Base-by-base conservation (phyloP, 2,797 vertebrate genomes). In the Enteromius afrohamiltoni region DNA sequence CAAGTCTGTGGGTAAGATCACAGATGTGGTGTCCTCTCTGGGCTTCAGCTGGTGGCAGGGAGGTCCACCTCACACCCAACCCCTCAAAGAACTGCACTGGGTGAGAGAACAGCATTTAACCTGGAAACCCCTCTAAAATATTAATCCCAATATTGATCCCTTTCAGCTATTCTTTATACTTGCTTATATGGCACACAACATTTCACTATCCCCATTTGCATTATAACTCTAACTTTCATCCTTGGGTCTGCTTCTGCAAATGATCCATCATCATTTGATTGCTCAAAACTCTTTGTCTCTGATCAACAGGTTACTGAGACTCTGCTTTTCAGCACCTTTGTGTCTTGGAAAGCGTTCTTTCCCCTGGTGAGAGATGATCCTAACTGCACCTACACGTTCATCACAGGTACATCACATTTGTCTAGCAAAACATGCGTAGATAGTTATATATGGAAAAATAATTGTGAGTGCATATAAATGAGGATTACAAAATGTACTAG, bases 11-110 rank as follows among this genome's bases (percentile, higher is more conserved):
- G 95, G 94, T 10, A 94, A 93, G 87, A 93, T 96, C 87, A 96
- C 95, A 0, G 95, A 96, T n/a, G 83, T 96, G 3, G 92, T 96
- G 26, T 96, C 95, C 3, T 95, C 94, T 76, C 88, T 96, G 89
- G 95, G 96, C 78, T 96, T 96, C 93, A 96, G 95, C 87, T 96
- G 95, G 95, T 96, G 95, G 95, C 95, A 96, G 89, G 94, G 95
- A 2, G 95, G 95, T 2, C 94, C 94, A 0, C 95, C 96, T 0
- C 95, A 96, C 87, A 95, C 93, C 1, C 96, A 97, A 92, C 70
- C 93, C 4, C 89, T 95, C 69, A 93, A 95, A 88, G 96, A 96
- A 82, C 91, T 96, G 3, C 88, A 94, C 42, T 94, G 92, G 95
- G 96, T 96, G 87, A 90, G 91, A 31, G 29, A 58, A 19, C 26